phyloP scores from a whole-genome alignment of 2,113 vertebrate species.

The Ceyx margarethae region DNA sequence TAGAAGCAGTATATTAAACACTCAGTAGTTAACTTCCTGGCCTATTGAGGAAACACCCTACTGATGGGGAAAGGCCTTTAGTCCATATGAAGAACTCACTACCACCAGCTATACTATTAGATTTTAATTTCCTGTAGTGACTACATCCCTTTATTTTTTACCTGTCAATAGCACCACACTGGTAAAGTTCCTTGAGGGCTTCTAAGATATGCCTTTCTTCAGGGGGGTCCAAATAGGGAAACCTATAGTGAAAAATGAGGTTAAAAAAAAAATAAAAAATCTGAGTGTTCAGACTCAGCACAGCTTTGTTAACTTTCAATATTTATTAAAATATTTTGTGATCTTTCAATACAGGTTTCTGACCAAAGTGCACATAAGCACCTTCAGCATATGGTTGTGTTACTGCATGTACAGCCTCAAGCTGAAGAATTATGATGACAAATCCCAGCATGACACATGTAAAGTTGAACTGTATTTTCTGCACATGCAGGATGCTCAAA shows the following conservation, averaged over 20 bases:
- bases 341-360: background rate
- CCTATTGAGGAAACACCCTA: background rate
- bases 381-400: background rate
- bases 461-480: background rate
- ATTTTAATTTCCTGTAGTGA: background rate
- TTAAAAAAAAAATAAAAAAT: background rate
- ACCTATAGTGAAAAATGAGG: conserved; percentile 72
- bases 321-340: background rate
- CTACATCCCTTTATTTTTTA: conserved; percentile 38
- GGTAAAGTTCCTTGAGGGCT: conserved; percentile 93
- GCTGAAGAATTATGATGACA: background rate
- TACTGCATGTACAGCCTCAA: background rate
- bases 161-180: conserved; percentile 95
- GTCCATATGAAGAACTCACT: background rate
- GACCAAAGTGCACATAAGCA: too few species aligned
- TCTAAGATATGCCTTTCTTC: conserved; percentile 94
- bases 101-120: background rate
- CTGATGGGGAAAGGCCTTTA: background rate
- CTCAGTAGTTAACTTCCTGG: background rate
- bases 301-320: background rate
- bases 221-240: conserved; percentile 92
- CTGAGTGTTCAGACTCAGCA: background rate
- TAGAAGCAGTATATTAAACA: background rate
- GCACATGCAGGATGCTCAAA: background rate
- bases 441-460: background rate